These are phyloP conservation scores for Rhynchonema sp. DNA, from an alignment of 2,888 invertebrate genomes.

Conservation along the genomic window DNA sequence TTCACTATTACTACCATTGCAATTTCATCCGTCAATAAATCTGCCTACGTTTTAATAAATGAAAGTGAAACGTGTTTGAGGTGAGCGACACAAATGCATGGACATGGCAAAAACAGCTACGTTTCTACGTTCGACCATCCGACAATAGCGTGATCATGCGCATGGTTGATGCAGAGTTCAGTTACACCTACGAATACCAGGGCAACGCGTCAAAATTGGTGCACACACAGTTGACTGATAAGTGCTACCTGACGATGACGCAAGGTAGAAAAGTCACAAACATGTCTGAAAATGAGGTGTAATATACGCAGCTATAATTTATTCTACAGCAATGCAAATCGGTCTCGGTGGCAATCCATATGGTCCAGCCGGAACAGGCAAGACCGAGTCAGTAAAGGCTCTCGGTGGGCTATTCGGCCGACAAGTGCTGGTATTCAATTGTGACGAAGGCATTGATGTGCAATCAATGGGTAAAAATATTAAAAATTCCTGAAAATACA, in stretches of 20 bases:
- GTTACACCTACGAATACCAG: slow-evolving; percentile 91
- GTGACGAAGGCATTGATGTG: slow-evolving; percentile 90
- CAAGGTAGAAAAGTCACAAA: slow-evolving; percentile 45
- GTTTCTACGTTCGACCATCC: no score
- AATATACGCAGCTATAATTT: no score
- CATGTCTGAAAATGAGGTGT: no score
- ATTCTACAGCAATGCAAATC: slow-evolving; percentile 54
- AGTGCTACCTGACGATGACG: slow-evolving; percentile 86
- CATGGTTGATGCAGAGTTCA: slow-evolving; percentile 82
- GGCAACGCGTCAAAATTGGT: slow-evolving; percentile 89
- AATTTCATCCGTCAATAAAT: no score
- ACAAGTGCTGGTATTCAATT: slow-evolving; percentile 64
- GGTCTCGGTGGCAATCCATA: slow-evolving; percentile 96
- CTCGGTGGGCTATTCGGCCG: slow-evolving; percentile 29
- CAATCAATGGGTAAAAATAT: slow-evolving; percentile 56
- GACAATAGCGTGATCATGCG: slow-evolving; percentile 54
- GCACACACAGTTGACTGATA: slow-evolving; percentile 82
- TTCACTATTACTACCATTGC: no score
- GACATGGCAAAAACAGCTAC: no score
- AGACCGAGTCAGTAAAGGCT: slow-evolving; percentile 90
- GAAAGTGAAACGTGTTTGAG: no score
- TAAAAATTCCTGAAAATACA: no score
- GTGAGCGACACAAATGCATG: no score
- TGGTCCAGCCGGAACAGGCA: slow-evolving; percentile 95
- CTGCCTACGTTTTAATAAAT: no score